Conservation (phyloP, 1,140 invertebrate genomes). For the Chironomus striatipennis region DNA sequence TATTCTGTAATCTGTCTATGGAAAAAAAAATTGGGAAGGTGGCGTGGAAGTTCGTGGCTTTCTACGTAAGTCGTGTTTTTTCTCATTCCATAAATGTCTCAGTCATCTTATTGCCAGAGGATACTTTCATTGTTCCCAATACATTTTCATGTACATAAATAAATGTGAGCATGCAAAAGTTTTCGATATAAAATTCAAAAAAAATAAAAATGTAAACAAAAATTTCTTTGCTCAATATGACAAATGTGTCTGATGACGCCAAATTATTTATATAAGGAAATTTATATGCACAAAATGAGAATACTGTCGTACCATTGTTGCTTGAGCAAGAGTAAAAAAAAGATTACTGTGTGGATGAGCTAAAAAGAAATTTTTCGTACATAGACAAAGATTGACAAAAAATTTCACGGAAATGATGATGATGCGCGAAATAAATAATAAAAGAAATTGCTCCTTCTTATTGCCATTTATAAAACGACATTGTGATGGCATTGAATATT, state of each 20-base stretch:
- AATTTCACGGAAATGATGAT: not conserved
- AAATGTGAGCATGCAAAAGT: no score
- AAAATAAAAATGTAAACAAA: no score
- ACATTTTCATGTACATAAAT: no score
- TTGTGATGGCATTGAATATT: slow-evolving; percentile 19
- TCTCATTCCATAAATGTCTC: no score
- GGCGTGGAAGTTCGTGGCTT: no score
- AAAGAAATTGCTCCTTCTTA: not conserved
- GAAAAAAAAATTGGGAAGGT: no score
- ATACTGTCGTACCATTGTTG: not conserved
- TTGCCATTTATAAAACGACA: not conserved
- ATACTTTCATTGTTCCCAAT: no score
- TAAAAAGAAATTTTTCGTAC: not conserved
- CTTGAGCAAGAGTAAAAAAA: not conserved
- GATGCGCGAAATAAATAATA: slow-evolving; percentile 13
- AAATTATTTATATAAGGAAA: not conserved
- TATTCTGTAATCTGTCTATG: no score
- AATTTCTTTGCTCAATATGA: no score
- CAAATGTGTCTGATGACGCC: not conserved
- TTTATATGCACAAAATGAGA: not conserved
- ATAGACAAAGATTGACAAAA: not conserved
- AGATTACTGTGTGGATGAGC: not conserved
- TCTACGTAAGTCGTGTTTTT: no score
- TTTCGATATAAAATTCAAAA: no score
- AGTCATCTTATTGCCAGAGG: no score